These are phyloP conservation scores for Xanthostigma xanthostigma DNA, from an alignment of 2,888 invertebrate species.

Conservation along the genomic window DNA sequence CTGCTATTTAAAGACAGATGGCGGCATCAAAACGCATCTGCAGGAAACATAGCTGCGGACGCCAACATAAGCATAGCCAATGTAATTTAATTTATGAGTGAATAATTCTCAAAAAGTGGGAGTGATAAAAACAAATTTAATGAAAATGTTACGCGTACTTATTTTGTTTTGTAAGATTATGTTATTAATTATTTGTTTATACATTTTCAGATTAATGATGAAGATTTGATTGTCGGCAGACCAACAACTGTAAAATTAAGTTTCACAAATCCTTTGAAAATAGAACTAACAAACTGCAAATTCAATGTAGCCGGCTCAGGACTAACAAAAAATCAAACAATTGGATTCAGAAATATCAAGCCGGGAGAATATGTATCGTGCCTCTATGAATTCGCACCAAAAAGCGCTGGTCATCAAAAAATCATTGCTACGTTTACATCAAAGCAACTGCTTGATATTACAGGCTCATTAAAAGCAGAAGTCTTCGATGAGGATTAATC, in stretches of 20 bases:
- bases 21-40: too few relatives aligned
- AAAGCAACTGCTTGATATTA: slow-evolving; percentile 50
- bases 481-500: slow-evolving; percentile 28
- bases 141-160: too few relatives aligned
- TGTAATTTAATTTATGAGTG: too few relatives aligned
- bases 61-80: too few relatives aligned
- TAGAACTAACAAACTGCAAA: slow-evolving; percentile 45
- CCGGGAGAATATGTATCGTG: slow-evolving; percentile 38
- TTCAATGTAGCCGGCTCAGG: slow-evolving; percentile 58
- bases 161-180: slow-evolving; percentile 4
- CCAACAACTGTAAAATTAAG: slow-evolving; percentile 39
- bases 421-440: slow-evolving; percentile 58
- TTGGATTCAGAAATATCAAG: slow-evolving; percentile 38
- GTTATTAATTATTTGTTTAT: neutral
- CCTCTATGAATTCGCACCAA: slow-evolving; percentile 43
- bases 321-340: slow-evolving; percentile 39
- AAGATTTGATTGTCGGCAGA: slow-evolving; percentile 39
- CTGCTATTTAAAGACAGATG: too few relatives aligned
- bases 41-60: too few relatives aligned
- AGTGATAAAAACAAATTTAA: too few relatives aligned
- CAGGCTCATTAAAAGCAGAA: slow-evolving; percentile 45
- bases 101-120: too few relatives aligned
- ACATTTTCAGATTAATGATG: slow-evolving; percentile 12
- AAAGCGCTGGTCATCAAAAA: slow-evolving; percentile 45
- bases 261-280: slow-evolving; percentile 56